Evolutionary conservation across 2,888 invertebrate species (phyloP), one percentile per base, ranked within the genome.

Genomic region (Dynastes maya): DNA sequence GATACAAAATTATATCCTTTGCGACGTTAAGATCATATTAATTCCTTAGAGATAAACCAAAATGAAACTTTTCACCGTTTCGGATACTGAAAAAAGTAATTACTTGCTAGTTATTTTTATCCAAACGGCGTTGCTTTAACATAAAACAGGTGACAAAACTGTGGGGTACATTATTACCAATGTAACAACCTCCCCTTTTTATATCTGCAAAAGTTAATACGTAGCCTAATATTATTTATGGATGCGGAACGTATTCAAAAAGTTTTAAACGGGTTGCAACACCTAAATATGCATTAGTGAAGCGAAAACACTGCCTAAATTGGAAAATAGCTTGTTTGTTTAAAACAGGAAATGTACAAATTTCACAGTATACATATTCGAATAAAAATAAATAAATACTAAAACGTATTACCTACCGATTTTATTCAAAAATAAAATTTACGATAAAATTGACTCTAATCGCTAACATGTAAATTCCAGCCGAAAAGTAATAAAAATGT

Each of bases 351-450:
- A 63, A 63, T 11, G 63, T 27, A 4, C 9, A 63, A 63, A 32
- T 58, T 22, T 63, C 9, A 11, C 22, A 11, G 11, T 29, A n/a
- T 63, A n/a, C 13, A 32, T 4, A 8, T 63, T 45, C 11, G 32
- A 9, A 63, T 13, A 63, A 63, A 63, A 32, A 63, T 55, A 29
- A 61, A 29, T 32, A 63, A 63, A 63, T 13, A 63, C 5, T 0
- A 29, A 63, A 63, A 63, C 11, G 63, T 32, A 32, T 32, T 63
- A 32, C 63, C 32, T 63, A 63, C 63, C 32, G 63, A 63, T 63
- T 63, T 63, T 63, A 29, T 63, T 63, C 29, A 32, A 63, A 63
- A 13, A 11, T 63, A 63, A 27, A 63, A 63, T 63, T 63, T 63
- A 63, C 29, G 63, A 2, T 32, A 11, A 29, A 63, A 63, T 32